Evolutionary conservation across 1,140 invertebrate genomes (phyloP), one percentile per base, ranked within the genome.

Genomic region (Cydia fagiglandana): DNA sequence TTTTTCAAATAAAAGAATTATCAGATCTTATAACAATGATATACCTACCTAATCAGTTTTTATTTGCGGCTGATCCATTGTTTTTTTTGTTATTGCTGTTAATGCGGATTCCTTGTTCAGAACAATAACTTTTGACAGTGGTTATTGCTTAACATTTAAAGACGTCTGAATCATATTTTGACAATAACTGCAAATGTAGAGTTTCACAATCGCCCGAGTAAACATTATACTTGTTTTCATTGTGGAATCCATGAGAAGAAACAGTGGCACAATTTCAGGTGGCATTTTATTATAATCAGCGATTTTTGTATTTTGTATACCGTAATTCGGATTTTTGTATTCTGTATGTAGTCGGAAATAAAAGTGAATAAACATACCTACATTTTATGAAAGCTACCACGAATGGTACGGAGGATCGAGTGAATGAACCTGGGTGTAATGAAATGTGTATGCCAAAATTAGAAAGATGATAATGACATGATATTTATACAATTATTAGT

Each of bases 81-180:
- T 70, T n/a, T 70, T 41, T 70, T 70, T n/a, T n/a, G n/a, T n/a
- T 45, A 88, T 75, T 78, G 74, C 28, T 79, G 64, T 76, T 84
- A 68, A 68, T 68, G 64, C 64, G 15, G 12, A 17, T 70, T 70
- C 34, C 34, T 20, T 38, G 34, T 68, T n/a, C 34, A n/a, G 64
- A 30, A 68, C 66, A 70, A 70, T 70, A 70, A 70, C 13, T 70
- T 38, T 17, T 24, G 34, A 68, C 64, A 68, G 66, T 70, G 30
- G 45, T 45, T 70, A 70, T 70, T 70, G 66, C 66, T 70, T 24
- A 70, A 45, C 30, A 30, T 66, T 28, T 34, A 66, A 30, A 13
- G 5, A 20, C 2, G n/a, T 17, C 66, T 7, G 17, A 38, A 70
- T 70, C 45, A 70, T 38, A 70, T 70, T 41, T 70, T 45, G 66